Base-by-base conservation (phyloP, 2,888 invertebrate genomes). In the Drosophila trichaetosa region DNA sequence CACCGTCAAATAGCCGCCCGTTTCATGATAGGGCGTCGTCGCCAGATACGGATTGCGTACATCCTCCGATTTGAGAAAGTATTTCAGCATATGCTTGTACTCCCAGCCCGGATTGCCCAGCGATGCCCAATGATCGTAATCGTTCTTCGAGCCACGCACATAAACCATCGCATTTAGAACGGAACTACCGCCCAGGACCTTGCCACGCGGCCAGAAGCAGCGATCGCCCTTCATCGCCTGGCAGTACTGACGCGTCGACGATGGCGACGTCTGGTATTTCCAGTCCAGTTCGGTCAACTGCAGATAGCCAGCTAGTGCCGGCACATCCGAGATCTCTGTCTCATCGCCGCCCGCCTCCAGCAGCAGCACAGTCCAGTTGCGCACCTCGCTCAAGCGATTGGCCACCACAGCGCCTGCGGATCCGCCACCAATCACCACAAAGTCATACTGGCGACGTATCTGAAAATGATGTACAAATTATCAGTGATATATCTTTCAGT, bases 81-180 rank as follows among this genome's bases (percentile, higher is more conserved):
- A 98, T 4, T 96, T 97, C 57, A 98, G 93, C 3, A 98, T 96
- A 77, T 96, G 95, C 46, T 96, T 94, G 93, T 96, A 98, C 10
- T 96, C 95, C 98, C 98, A 98, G 13, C 98, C 98, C 0, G 95
- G 94, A 92, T 97, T 97, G 1, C 98, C 98, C 40, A 96, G 93
- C 0, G 94, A 94, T 40, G 96, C 97, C 98, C 98, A 98, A 31
- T 95, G 94, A 91, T 98, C 97, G 93, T 97, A 98, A 90, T 98
- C 98, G 70, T 95, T 95, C 80, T 95, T 95, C 89, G 97, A 98
- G 61, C 98, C 98, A 60, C 98, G 95, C 16, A 97, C 96, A 93
- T 98, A 98, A 40, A 98, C 95, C 98, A 98, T 98, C 18, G 97
- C 97, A 92, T 98, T 98, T 1, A 98, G 94, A 2, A 97, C 97